Base-by-base conservation (phyloP, 2,797 vertebrate genomes). In the Rhinogobio ventralis region DNA sequence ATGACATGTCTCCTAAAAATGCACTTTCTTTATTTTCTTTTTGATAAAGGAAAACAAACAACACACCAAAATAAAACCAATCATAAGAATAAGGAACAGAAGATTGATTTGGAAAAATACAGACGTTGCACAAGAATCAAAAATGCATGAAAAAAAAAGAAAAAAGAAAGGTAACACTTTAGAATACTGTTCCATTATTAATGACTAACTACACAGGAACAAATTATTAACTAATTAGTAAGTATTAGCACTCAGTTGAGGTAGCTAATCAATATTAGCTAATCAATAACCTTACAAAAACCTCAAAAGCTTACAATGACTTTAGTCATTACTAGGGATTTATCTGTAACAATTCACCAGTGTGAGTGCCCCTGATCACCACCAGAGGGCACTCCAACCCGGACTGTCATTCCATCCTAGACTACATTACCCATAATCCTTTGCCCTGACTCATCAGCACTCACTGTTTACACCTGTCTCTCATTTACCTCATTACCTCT, bases 1-100 rank as follows among this genome's bases (percentile, higher is more conserved):
- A 25, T 86, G 67, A 83, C 74, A 84, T 84, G 84, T 81, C 62
- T 82, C 66, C 62, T 55, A 71, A 86, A 78, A 81, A 75, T 75
- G 64, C 20, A 55, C 83, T 20, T 46, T 69, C 25, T 46, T 49
- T 85, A 28, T 73, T 60, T 69, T 68, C 28, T 68, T 72, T 33
- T 39, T 57, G 74, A 71, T 71, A 81, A n/a, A 25, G 19, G 60
- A 68, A 83, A 74, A 49, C 11, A 71, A 77, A 6, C 7, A 46
- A 62, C 2, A n/a, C 69, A 67, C 30, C n/a, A 76, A 67, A 83
- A 76, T 66, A 76, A 55, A 64, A 76, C 53, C 62, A 83, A 57
- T 20, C 28, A 36, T n/a, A n/a, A 17, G 19, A 79, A 25, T 49
- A 30, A 17, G 14, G 19, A 53, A 36, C 28, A 10, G 42, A 79